A percentile compares a stretch with the other conserved stretches of the same genome.
phyloP scores from a whole-genome alignment of 2,888 invertebrate species.

The Patella depressa region DNA sequence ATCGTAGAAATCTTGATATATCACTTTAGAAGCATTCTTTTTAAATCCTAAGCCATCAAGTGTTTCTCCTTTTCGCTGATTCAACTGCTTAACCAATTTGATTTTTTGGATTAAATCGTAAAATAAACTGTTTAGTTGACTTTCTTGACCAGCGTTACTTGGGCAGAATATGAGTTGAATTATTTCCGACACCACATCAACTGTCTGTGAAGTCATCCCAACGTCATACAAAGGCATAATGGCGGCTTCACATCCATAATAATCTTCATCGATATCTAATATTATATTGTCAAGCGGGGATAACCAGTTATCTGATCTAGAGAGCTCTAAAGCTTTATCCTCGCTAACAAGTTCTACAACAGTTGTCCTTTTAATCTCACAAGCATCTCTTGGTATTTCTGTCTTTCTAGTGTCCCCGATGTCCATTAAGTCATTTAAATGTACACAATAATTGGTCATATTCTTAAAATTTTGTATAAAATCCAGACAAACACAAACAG shows the following conservation, averaged over 20 bases:
- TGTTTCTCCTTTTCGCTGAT: background rate
- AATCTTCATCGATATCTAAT: slow-evolving; percentile 63
- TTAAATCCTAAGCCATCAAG: too few relatives aligned
- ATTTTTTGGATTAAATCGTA: slow-evolving; percentile 17
- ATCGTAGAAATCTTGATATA: background rate
- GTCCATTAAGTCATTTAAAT: background rate
- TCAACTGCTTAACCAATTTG: background rate
- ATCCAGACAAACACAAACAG: background rate
- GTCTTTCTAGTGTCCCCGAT: background rate
- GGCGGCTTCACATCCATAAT: slow-evolving; percentile 56
- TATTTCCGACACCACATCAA: slow-evolving; percentile 36
- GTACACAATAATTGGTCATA: background rate
- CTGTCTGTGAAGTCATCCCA: slow-evolving; percentile 34
- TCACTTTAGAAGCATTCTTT: background rate
- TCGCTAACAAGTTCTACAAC: slow-evolving; percentile 45
- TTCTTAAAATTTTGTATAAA: background rate
- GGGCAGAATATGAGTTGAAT: slow-evolving; percentile 49
- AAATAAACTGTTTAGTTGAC: slow-evolving; percentile 39
- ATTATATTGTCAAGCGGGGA: slow-evolving; percentile 38
- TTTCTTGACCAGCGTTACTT: slow-evolving; percentile 41
- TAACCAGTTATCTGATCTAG: slow-evolving; percentile 34
- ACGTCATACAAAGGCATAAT: slow-evolving; percentile 44
- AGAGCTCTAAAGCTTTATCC: slow-evolving; percentile 36
- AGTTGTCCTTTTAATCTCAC: background rate
- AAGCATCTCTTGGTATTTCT: background rate